Percentiles rank a stretch among this genome's conserved stretches.
phyloP scores from a whole-genome alignment of 2,888 invertebrate species.

The Pristionchus fissidentatus region DNA sequence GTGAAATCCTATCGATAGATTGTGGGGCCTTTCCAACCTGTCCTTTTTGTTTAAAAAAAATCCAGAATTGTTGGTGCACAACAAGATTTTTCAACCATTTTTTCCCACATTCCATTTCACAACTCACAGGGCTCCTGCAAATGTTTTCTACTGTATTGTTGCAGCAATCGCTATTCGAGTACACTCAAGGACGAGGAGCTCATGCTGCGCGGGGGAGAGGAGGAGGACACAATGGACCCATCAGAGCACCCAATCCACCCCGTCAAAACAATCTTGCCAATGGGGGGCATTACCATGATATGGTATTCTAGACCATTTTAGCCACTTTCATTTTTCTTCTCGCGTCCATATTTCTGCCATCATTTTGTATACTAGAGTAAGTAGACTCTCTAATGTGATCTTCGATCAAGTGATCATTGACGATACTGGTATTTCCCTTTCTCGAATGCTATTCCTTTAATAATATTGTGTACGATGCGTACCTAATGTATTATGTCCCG shows the following conservation, averaged over 20 bases:
- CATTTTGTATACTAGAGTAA: conserved; percentile 20
- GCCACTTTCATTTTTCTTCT: conserved; percentile 8
- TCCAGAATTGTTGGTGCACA: not conserved
- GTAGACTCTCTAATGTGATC: conserved; percentile 29
- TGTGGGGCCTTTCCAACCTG: no score
- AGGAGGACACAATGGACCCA: conserved; percentile 31
- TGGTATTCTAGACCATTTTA: conserved; percentile 54
- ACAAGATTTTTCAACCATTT: not conserved
- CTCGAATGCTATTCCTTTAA: conserved; percentile 3
- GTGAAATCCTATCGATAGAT: no score
- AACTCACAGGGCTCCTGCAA: no score
- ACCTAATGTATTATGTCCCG: not conserved
- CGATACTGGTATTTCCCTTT: not conserved
- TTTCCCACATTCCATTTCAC: not conserved
- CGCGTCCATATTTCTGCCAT: no score
- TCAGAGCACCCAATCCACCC: conserved; percentile 50
- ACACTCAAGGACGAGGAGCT: conserved; percentile 71
- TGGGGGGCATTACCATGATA: conserved; percentile 61
- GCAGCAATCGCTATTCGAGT: conserved; percentile 69
- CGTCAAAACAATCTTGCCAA: conserved; percentile 21
- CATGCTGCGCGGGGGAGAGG: conserved; percentile 62
- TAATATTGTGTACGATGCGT: not conserved
- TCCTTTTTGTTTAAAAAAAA: not conserved
- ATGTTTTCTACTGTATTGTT: conserved; percentile 40
- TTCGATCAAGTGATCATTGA: not conserved